Conservation (phyloP, 2,888 invertebrate genomes). For the Spisula solida region DNA sequence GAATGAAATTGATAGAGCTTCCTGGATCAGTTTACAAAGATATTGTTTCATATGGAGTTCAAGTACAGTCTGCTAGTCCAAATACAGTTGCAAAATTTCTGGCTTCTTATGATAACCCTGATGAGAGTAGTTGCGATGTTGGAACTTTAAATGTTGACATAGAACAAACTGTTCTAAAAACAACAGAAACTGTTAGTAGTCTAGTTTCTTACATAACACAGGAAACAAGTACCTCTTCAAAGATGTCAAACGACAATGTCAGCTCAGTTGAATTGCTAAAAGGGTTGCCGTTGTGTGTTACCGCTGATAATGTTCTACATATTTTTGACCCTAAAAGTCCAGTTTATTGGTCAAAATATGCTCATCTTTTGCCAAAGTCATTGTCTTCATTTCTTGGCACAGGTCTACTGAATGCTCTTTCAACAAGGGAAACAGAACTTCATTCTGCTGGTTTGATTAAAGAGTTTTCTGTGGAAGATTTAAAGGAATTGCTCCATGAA, state of each 20-base stretch:
- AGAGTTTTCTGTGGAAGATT: slow-evolving; percentile 24
- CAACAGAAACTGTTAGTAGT: background rate
- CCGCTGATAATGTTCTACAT: slow-evolving; percentile 47
- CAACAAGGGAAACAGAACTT: background rate
- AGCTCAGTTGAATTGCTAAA: slow-evolving; percentile 29
- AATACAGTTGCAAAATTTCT: slow-evolving; percentile 55
- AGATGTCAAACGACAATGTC: background rate
- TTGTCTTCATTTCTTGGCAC: slow-evolving; percentile 49
- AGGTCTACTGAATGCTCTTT: slow-evolving; percentile 3
- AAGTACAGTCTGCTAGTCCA: slow-evolving; percentile 20
- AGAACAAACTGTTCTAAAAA: slow-evolving; percentile 32
- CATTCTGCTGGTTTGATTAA: slow-evolving; percentile 26
- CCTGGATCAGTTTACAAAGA: slow-evolving; percentile 28
- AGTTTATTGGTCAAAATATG: slow-evolving; percentile 47
- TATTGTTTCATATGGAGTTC: background rate
- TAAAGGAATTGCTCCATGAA: slow-evolving; percentile 8
- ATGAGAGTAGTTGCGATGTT: slow-evolving; percentile 18
- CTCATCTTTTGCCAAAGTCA: slow-evolving; percentile 57
- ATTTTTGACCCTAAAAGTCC: slow-evolving; percentile 27
- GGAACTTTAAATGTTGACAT: slow-evolving; percentile 31
- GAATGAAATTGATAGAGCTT: slow-evolving; percentile 62
- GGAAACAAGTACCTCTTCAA: background rate
- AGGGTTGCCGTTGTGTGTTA: slow-evolving; percentile 68
- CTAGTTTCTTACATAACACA: background rate
- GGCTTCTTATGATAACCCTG: slow-evolving; percentile 31